These are phyloP conservation scores for Cossypha polioptera DNA, from an alignment of 2,797 vertebrate genomes.

Conservation along the genomic window DNA sequence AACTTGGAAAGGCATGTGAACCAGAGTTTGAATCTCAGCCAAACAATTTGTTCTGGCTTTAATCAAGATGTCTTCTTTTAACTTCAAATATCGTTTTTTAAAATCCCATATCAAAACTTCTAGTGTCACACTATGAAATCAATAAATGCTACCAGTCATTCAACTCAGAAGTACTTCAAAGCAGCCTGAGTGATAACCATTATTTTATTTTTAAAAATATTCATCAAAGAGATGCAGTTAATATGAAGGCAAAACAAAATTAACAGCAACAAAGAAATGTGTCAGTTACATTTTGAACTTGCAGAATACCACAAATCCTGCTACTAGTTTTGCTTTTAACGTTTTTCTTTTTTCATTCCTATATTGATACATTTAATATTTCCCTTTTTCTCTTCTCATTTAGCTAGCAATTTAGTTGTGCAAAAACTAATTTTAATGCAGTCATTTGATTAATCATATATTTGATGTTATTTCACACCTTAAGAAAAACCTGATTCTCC, in stretches of 20 bases:
- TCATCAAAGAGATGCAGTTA: slow-evolving; percentile 49
- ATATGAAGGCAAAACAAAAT: slow-evolving; percentile 54
- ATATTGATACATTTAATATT: neutral
- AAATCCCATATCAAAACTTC: slow-evolving; percentile 69
- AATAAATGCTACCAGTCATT: slow-evolving; percentile 66
- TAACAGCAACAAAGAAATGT: slow-evolving; percentile 46
- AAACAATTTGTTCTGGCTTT: slow-evolving; percentile 75
- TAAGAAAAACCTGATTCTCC: neutral
- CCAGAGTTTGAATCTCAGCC: slow-evolving; percentile 59
- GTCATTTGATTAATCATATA: neutral
- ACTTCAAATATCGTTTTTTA: slow-evolving; percentile 67
- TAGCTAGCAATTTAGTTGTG: neutral
- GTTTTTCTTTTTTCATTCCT: neutral
- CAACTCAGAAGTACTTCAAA: slow-evolving; percentile 61
- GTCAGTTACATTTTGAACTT: slow-evolving; percentile 46
- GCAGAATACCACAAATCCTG: neutral
- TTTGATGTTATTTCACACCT: neutral
- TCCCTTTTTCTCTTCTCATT: neutral
- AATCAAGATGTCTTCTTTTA: slow-evolving; percentile 73
- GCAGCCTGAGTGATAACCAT: slow-evolving; percentile 47
- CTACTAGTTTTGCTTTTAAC: neutral
- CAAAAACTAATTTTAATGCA: neutral
- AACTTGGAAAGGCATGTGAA: slow-evolving; percentile 64
- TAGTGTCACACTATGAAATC: slow-evolving; percentile 55
- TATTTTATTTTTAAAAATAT: slow-evolving; percentile 63